Evolutionary conservation across 1,140 invertebrate genomes (phyloP), one percentile per base, ranked within the genome.

Genomic region (Mylabris phalerata): DNA sequence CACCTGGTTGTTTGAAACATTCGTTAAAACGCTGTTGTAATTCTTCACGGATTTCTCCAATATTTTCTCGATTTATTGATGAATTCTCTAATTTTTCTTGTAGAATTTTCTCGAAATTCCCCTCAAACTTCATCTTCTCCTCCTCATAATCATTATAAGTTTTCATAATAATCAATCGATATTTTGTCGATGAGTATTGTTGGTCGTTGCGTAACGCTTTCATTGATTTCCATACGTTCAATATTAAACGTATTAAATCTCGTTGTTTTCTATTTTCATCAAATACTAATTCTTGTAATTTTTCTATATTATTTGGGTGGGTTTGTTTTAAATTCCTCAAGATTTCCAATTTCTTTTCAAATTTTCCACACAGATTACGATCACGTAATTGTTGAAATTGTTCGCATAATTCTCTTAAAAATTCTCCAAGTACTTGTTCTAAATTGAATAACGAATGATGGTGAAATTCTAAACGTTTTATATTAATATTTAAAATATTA

Each of bases 1-100:
- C 80, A 32, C 75, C 78, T 0, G 79, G 77, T 26, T 75, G 71
- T 59, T 72, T 67, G 32, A 79, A 75, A 43, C 76, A 68, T 38
- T 76, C 70, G 4, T 68, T 60, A 44, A 77, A 73, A 32, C 74
- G 69, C 13, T 65, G 60, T 9, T 59, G 61, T 2, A 77, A 54
- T 19, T 69, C 67, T 6, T 63, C 56, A 62, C 72, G 69, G 5
- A 76, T 59, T 10, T 65, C 48, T 0, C 66, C 62, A 46, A 73
- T 67, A 44, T 72, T 47, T 43, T 62, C 47, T 62, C 55, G 19
- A 19, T 19, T 52, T 42, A 65, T 61, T 60, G 67, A 40, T 60
- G 67, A 40, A 6, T 76, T 73, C 9, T 67, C 64, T 39, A 75
- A 67, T 3, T 75, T 69, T 62, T 78, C 76, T 40, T 70, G 66